Conservation (phyloP, 2,888 invertebrate species). For the Philonicus albiceps region DNA sequence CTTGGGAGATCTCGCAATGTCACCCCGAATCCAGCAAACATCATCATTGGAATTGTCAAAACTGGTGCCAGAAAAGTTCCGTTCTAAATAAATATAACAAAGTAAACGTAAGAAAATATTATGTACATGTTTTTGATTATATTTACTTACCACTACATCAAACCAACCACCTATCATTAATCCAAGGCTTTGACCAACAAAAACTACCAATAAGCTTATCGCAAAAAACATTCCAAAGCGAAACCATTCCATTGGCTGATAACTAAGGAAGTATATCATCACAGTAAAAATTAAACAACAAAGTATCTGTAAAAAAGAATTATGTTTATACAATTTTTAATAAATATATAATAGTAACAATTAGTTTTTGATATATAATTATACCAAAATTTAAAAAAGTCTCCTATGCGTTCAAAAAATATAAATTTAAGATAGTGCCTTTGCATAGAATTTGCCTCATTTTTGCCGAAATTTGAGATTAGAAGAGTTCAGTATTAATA, state of each 20-base stretch:
- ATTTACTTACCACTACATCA: constrained; percentile 77
- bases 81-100: constrained; percentile 72
- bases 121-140: background rate
- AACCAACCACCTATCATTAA: constrained; percentile 91
- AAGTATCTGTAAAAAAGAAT: constrained; percentile 65
- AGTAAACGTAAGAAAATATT: background rate
- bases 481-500: no score
- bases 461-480: no score
- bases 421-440: no score
- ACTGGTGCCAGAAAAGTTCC: constrained; percentile 95
- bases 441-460: no score
- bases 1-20: constrained; percentile 84
- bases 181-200: constrained; percentile 93
- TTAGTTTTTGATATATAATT: background rate
- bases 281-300: constrained; percentile 76
- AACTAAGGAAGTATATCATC: constrained; percentile 88
- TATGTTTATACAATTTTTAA: background rate
- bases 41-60: constrained; percentile 91
- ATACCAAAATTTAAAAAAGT: background rate
- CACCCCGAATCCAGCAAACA: constrained; percentile 97
- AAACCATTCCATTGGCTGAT: constrained; percentile 81
- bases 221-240: constrained; percentile 87
- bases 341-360: background rate
- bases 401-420: background rate
- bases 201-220: constrained; percentile 81